phyloP scores from a whole-genome alignment of 2,888 invertebrate species.

The Dicranocentrus wangi region DNA sequence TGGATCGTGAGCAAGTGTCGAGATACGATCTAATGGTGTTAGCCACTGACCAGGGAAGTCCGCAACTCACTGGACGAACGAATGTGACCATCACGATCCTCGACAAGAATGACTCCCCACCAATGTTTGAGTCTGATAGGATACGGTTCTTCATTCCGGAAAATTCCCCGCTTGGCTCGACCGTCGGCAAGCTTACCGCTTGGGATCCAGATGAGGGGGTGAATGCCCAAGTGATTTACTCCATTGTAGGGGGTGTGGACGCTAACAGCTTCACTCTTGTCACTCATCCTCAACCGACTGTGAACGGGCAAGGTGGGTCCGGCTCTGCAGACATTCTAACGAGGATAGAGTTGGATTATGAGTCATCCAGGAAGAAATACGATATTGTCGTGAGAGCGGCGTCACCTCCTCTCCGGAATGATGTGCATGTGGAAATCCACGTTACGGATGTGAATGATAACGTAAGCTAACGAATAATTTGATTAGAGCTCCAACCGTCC shows the following conservation, averaged over 20 bases:
- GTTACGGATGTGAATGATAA: constrained; percentile 97
- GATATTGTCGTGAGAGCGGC: constrained; percentile 91
- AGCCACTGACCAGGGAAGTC: constrained; percentile 92
- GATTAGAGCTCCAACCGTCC: background rate
- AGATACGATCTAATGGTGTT: constrained; percentile 88
- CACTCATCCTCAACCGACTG: constrained; percentile 79
- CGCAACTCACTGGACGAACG: constrained; percentile 79
- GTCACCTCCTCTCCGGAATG: constrained; percentile 90
- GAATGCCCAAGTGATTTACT: constrained; percentile 93
- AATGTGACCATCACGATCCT: constrained; percentile 70
- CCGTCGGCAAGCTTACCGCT: constrained; percentile 91
- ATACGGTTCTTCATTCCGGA: constrained; percentile 92
- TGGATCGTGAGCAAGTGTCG: constrained; percentile 93
- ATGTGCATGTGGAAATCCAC: constrained; percentile 89
- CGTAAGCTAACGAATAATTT: constrained; percentile 77
- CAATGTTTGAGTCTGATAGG: constrained; percentile 90
- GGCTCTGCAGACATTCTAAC: constrained; percentile 91
- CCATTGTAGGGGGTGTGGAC: constrained; percentile 94
- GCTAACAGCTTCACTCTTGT: constrained; percentile 88
- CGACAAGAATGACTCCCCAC: constrained; percentile 86
- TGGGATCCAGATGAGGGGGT: constrained; percentile 93
- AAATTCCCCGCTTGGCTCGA: constrained; percentile 96
- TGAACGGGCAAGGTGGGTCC: constrained; percentile 71
- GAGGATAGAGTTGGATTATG: constrained; percentile 94
- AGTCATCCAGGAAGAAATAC: constrained; percentile 85